Evolutionary conservation across 64 coral and sea anemone species (phyloP).

Genomic region (Platygyra sinensis): DNA sequence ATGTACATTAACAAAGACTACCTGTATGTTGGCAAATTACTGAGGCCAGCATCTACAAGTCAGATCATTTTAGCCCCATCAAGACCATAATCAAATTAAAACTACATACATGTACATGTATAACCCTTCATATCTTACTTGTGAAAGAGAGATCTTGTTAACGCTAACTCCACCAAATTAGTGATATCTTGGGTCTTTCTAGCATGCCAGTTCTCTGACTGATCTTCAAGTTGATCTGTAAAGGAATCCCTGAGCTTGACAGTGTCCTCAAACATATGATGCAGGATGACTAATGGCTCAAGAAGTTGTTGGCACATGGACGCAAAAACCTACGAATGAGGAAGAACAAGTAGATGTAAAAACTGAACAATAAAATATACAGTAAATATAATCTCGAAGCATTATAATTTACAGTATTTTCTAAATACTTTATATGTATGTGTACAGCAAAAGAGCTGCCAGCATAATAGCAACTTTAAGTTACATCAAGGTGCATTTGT

Average conservation of each 20-base stretch:
- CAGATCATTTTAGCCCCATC: too few relatives aligned
- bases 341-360: neutral
- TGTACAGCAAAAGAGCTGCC: too few relatives aligned
- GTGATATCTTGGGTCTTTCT: neutral
- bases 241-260: neutral
- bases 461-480: too few relatives aligned
- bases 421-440: too few relatives aligned
- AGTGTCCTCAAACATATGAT: neutral
- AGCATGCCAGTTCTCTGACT: neutral
- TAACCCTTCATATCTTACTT: neutral
- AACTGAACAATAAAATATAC: too few relatives aligned
- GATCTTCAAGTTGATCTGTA: neutral
- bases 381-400: too few relatives aligned
- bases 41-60: too few relatives aligned
- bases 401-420: too few relatives aligned
- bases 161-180: neutral
- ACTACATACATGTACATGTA: too few relatives aligned
- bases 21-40: too few relatives aligned
- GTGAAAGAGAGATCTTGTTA: conserved; percentile 33
- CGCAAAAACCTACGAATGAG: conserved; percentile 17
- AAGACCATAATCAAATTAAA: too few relatives aligned
- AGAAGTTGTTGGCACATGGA: conserved; percentile 37
- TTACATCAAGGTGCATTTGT: neutral
- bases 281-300: neutral
- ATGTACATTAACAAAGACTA: too few relatives aligned